Evolutionary conservation across 2,888 invertebrate species (phyloP).

Genomic region (Icerya purchasi): DNA sequence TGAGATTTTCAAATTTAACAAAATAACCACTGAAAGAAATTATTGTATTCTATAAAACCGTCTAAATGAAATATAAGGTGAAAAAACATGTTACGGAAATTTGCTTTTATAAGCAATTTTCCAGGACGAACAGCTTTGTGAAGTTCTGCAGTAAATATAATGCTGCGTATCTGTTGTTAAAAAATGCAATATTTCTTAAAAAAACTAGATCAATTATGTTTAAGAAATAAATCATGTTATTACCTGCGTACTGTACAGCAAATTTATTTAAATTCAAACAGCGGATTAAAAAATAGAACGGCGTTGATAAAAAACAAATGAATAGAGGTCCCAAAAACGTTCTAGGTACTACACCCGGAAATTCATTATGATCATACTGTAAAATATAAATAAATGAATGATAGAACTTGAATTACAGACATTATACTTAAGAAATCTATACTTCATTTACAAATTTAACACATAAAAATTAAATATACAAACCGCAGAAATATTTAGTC

Average conservation of each 20-base stretch:
- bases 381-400: slow-evolving; percentile 21
- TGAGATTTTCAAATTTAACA: too few relatives aligned
- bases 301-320: slow-evolving; percentile 54
- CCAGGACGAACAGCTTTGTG: too few relatives aligned
- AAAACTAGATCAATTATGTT: too few relatives aligned
- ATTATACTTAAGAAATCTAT: slow-evolving; percentile 1
- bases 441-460: neutral
- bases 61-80: too few relatives aligned
- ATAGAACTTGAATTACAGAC: neutral
- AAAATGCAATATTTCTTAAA: too few relatives aligned
- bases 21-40: too few relatives aligned
- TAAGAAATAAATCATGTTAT: too few relatives aligned
- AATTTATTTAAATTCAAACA: slow-evolving; percentile 55
- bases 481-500: slow-evolving; percentile 65
- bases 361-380: slow-evolving; percentile 94
- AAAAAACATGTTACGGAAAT: too few relatives aligned
- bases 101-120: too few relatives aligned
- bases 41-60: too few relatives aligned
- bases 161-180: too few relatives aligned
- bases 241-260: slow-evolving; percentile 73
- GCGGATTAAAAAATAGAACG: slow-evolving; percentile 45
- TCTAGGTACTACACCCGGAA: slow-evolving; percentile 92
- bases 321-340: slow-evolving; percentile 81
- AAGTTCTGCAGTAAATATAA: too few relatives aligned
- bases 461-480: slow-evolving; percentile 16